A percentile compares a stretch with the other conserved stretches of the same genome.
Conservation (phyloP, 1,140 invertebrate genomes). For the Drosophila suzukii region DNA sequence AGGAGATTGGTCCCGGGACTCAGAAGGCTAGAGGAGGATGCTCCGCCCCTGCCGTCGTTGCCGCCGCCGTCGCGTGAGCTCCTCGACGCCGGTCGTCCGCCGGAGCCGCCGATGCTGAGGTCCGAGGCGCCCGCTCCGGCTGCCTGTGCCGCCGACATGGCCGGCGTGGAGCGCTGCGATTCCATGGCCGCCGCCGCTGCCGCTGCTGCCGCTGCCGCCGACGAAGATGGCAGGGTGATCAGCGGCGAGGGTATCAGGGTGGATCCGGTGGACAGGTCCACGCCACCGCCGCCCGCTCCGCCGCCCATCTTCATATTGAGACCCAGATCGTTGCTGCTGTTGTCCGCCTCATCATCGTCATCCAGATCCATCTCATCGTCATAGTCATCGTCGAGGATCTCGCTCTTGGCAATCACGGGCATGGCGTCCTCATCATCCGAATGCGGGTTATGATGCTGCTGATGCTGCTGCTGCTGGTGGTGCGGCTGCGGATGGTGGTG, state of each 20-base stretch:
- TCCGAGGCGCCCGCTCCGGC: slow-evolving; percentile 58
- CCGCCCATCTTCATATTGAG: slow-evolving; percentile 80
- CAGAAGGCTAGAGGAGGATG: slow-evolving; percentile 50
- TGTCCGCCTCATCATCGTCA: slow-evolving; percentile 78
- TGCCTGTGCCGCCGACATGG: slow-evolving; percentile 18
- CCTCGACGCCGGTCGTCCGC: slow-evolving; percentile 69
- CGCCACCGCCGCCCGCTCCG: slow-evolving; percentile 36
- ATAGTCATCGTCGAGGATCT: slow-evolving; percentile 72
- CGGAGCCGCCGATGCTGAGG: slow-evolving; percentile 56
- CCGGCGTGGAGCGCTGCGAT: slow-evolving; percentile 66
- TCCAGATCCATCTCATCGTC: slow-evolving; percentile 82
- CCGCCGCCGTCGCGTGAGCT: slow-evolving; percentile 68
- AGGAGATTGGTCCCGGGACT: slow-evolving; percentile 89
- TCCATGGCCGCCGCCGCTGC: slow-evolving; percentile 58
- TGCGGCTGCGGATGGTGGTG: slow-evolving; percentile 6
- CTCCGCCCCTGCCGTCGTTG: slow-evolving; percentile 32
- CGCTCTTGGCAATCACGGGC: slow-evolving; percentile 60
- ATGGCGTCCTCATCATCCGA: slow-evolving; percentile 54
- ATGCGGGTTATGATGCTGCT: slow-evolving; percentile 16
- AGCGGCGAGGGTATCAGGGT: slow-evolving; percentile 73
- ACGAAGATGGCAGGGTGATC: slow-evolving; percentile 64
- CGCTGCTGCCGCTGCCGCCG: slow-evolving; percentile 55
- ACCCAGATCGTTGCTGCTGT: slow-evolving; percentile 79
- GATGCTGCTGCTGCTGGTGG: slow-evolving; percentile 3
- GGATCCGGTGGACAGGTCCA: slow-evolving; percentile 73